Evolutionary conservation across 2,113 vertebrate species (phyloP).

Genomic region (Struthio camelus): DNA sequence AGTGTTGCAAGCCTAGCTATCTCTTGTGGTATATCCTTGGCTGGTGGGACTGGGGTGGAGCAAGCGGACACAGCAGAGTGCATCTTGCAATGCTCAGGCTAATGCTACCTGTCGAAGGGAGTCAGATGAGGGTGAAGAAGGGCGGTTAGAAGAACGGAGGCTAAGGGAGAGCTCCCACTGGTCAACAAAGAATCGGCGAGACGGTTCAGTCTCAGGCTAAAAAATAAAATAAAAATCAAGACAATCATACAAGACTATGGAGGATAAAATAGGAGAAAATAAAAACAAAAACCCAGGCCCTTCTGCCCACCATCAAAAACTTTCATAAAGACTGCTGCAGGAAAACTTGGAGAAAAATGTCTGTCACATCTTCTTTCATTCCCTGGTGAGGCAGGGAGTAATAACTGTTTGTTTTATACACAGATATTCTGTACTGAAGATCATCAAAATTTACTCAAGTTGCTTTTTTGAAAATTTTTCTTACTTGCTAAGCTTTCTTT

Average conservation of each 20-base stretch:
- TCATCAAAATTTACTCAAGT: not conserved
- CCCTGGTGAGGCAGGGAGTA: not conserved
- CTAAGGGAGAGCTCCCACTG: slow-evolving; percentile 87
- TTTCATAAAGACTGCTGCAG: not conserved
- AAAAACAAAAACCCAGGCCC: not conserved
- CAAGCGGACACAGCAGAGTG: slow-evolving; percentile 30
- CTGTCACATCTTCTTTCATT: not conserved
- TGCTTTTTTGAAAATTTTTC: not conserved
- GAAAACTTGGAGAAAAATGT: not conserved
- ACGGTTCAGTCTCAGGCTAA: slow-evolving; percentile 85
- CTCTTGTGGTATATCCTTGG: not conserved
- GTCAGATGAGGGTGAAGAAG: slow-evolving; percentile 82
- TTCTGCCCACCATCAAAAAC: not conserved
- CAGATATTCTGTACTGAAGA: not conserved
- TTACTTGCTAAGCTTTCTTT: not conserved
- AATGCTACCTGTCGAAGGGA: slow-evolving; percentile 89
- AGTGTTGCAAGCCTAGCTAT: slow-evolving; percentile 19
- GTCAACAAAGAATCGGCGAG: slow-evolving; percentile 85
- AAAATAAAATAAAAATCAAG: slow-evolving; percentile 67
- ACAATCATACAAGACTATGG: slow-evolving; percentile 18
- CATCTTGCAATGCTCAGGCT: not conserved
- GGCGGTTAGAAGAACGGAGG: slow-evolving; percentile 74
- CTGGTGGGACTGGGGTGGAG: not conserved
- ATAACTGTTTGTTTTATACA: not conserved
- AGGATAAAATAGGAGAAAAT: not conserved